Evolutionary conservation across 30 jellyfish, hydroid and myxozoan species (phyloP), one percentile per base, ranked within the genome.

Genomic region (Cassiopea xamachana): DNA sequence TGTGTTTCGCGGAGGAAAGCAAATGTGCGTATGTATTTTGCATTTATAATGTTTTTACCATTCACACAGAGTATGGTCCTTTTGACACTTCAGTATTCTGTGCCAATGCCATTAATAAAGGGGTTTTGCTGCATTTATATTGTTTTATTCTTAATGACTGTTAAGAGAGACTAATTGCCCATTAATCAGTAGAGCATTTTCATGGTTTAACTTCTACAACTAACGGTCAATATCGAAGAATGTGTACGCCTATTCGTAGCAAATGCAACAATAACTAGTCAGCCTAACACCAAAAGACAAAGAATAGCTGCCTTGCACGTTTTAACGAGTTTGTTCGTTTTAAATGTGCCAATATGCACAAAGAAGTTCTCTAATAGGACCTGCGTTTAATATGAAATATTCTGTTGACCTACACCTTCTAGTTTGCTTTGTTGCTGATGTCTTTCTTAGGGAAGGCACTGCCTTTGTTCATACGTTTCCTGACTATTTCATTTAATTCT

Each of bases 71-170:
- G 68, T 77, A 87, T 49, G 67, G 77, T 80, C 68, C 71, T 1
- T 19, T 87, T 87, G 94, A 87, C 94, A 68, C 94, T 51, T 19
- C 77, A 84, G 74, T 77, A 76, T 76, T 87, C 72, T 79, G 89
- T 69, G 59, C 1, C 51, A 76, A 76, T 75, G 64, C 44, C 48
- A 69, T 87, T 87, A 76, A 69, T 7, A 51, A 17, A 60, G 17
- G 60, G 61, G 80, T 87, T 64, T 77, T 77, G 89, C 68, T 59
- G 84, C 89, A 77, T 18, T 15, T 77, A 87, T 87, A 87, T 87
- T 87, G 94, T 59, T 45, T 79, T 48, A 87, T 82, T 3, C 45
- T 87, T 51, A 75, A 87, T 46, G 81, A 60, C 2, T 69, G 77
- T 74, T 76, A 64, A 79, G 68, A 1, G 86, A 27, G 73, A 60